These are phyloP conservation scores for Gambusia holbrooki DNA, from an alignment of 2,113 vertebrate species.

Conservation along the genomic window DNA sequence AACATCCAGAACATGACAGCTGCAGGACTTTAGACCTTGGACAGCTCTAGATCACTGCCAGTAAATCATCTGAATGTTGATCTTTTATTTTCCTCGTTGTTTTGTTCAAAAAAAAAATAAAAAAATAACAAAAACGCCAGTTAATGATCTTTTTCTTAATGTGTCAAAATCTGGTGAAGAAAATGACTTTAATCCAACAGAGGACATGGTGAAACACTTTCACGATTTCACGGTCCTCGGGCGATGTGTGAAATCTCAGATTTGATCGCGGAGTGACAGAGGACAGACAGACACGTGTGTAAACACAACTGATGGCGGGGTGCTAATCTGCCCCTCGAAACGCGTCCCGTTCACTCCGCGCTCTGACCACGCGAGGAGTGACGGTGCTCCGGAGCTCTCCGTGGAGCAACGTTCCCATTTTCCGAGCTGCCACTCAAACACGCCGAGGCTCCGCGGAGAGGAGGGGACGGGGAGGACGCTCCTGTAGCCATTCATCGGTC, in stretches of 20 bases:
- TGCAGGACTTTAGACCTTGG: conserved; percentile 73
- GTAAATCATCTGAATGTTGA: conserved; percentile 65
- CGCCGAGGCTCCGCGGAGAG: conserved; percentile 41
- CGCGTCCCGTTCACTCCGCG: conserved; percentile 44
- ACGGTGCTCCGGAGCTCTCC: conserved; percentile 30
- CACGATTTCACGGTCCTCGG: background rate
- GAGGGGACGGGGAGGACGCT: conserved; percentile 38
- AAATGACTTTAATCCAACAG: background rate
- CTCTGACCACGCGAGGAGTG: conserved; percentile 27
- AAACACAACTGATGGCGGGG: conserved; percentile 22
- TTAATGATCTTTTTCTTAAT: conserved; percentile 12
- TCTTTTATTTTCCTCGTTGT: background rate
- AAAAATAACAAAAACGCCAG: background rate
- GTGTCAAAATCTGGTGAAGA: conserved; percentile 1
- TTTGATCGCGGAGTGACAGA: background rate
- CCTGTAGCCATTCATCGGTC: conserved; percentile 44
- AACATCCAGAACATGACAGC: conserved; percentile 56
- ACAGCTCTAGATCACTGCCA: conserved; percentile 48
- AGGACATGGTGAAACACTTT: background rate
- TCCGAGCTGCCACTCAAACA: conserved; percentile 39
- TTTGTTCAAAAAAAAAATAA: conserved; percentile 5
- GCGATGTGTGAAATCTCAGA: too few relatives aligned
- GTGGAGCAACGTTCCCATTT: conserved; percentile 16
- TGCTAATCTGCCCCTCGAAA: conserved; percentile 39
- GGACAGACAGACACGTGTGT: conserved; percentile 18